Evolutionary conservation across 1,140 invertebrate species (phyloP).

Genomic region (Branchinecta lynchi): DNA sequence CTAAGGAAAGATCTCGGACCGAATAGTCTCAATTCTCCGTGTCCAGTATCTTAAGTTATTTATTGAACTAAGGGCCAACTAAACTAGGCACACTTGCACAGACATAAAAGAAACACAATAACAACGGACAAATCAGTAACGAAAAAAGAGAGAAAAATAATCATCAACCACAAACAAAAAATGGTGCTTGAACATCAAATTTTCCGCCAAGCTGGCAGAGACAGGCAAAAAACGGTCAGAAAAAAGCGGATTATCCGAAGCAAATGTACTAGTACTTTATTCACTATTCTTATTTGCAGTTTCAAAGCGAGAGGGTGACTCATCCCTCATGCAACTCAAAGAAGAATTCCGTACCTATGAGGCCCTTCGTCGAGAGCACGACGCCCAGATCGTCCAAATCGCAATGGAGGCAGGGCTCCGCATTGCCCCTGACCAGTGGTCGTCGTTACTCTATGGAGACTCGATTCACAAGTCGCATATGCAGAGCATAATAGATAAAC

Average conservation of each 20-base stretch:
- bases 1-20: too few species aligned
- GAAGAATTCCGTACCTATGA: slow-evolving; percentile 95
- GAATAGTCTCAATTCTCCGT: too few species aligned
- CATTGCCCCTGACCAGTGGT: slow-evolving; percentile 97
- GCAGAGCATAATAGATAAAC: slow-evolving; percentile 93
- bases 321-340: slow-evolving; percentile 95
- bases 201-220: too few species aligned
- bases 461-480: slow-evolving; percentile 90
- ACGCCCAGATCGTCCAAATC: slow-evolving; percentile 96
- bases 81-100: too few species aligned
- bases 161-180: too few species aligned
- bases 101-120: too few species aligned
- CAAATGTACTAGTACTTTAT: neutral
- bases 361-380: slow-evolving; percentile 78
- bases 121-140: too few species aligned
- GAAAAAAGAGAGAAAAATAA: too few species aligned
- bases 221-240: too few species aligned
- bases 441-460: slow-evolving; percentile 87
- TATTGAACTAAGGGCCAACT: too few species aligned
- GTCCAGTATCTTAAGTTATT: too few species aligned
- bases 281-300: slow-evolving; percentile 37
- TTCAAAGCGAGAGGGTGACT: slow-evolving; percentile 91
- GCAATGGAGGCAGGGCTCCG: slow-evolving; percentile 90
- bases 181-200: too few species aligned
- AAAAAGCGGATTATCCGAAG: slow-evolving; percentile 18